Base-by-base conservation (phyloP, 1,140 invertebrate species). In the Drosophila ficusphila region DNA sequence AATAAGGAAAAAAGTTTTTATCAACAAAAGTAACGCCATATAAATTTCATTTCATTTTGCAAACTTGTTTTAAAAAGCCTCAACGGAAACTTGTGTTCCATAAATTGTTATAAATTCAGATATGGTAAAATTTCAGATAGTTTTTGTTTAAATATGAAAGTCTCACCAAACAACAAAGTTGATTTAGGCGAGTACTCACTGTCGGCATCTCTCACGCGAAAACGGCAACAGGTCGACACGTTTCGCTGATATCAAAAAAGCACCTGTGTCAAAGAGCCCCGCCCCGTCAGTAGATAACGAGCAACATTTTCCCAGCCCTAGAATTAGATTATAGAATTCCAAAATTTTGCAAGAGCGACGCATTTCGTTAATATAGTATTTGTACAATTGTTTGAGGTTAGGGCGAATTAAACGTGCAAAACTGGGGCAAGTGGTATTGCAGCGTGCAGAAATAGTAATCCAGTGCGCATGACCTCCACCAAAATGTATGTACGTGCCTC, bases 381-480 rank as follows among this genome's bases (percentile, higher is more conserved):
- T 34, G 54, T 2, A 16, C 11, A 12, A 8, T 9, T 7, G 5
- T 52, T 74, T 78, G 48, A 85, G 79, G 79, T 85, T 85, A 83
- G 19, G 65, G 61, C 31, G 33, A 67, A 57, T 58, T 47, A 61
- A 67, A 74, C 70, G 70, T 73, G 69, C 18, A 42, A 60, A 67
- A 67, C 42, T 85, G 31, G 81, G 76, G 51, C 79, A 83, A 49
- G 31, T 58, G 42, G 47, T n/a, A 56, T 31, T 60, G 56, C 51
- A 54, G n/a, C 36, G 41, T 44, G 57, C 49, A 67, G 36, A 65
- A 57, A 68, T 62, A 27, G 47, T 31, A 67, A 41, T 36, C 46
- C 75, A 72, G 5, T 76, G 79, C 79, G 79, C 79, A 83, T 76
- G 79, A 56, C 65, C 54, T 47, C 31, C 61, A 60, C 33, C 12